Evolutionary conservation across 2,888 invertebrate genomes (phyloP).

Genomic region (Gastracanthus pulcherrimus): DNA sequence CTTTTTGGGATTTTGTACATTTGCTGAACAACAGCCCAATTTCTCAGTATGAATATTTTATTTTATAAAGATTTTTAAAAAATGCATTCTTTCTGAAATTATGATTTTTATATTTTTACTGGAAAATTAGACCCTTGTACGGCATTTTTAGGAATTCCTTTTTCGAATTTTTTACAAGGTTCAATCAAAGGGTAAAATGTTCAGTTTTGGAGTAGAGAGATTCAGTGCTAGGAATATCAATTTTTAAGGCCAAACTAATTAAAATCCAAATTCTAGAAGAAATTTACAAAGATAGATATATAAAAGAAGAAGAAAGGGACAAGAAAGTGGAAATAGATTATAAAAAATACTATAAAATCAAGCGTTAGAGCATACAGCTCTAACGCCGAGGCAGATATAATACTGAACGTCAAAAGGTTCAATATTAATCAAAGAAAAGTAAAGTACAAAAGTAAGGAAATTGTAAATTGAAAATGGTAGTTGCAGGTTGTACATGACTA

Average conservation of each 20-base stretch:
- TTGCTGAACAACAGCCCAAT: constrained; percentile 12
- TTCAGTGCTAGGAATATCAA: not conserved
- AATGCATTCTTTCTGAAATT: not conserved
- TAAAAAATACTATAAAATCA: constrained; percentile 24
- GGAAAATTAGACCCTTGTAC: not conserved
- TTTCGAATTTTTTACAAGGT: not conserved
- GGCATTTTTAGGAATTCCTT: not conserved
- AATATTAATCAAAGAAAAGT: constrained; percentile 14
- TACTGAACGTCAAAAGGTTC: constrained; percentile 26
- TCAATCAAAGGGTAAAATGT: not conserved
- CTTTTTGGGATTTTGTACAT: not conserved
- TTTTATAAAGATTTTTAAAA: not conserved
- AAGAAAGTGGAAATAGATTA: not conserved
- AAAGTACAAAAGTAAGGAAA: not conserved
- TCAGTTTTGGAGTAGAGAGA: not conserved
- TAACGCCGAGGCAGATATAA: not conserved
- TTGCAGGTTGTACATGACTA: not conserved
- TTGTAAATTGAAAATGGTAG: constrained; percentile 22
- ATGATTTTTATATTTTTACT: not conserved
- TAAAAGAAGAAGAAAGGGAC: not conserved
- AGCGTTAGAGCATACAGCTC: not conserved
- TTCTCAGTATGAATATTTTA: not conserved
- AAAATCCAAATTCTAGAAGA: constrained; percentile 31
- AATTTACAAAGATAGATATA: not conserved
- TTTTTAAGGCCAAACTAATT: constrained; percentile 12